A percentile compares a stretch with the other conserved stretches of the same genome.
These are phyloP conservation scores for Trichonephila inaurata DNA, from an alignment of 1,140 invertebrate species.

Conservation along the genomic window DNA sequence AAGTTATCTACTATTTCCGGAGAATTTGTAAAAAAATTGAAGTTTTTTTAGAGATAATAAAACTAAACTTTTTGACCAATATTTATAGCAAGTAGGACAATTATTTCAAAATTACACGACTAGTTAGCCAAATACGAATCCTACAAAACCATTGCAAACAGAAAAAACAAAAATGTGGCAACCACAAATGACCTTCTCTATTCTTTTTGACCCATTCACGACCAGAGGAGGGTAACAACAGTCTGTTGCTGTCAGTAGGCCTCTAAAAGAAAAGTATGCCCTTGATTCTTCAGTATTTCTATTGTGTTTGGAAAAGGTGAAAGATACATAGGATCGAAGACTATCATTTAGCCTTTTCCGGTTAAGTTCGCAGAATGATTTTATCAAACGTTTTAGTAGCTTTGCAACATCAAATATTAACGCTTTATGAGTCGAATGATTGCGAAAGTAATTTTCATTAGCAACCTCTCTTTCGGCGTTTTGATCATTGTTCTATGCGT, in stretches of 20 bases:
- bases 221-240: not conserved
- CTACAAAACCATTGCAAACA: too few relatives aligned
- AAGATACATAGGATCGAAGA: not conserved
- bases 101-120: too few relatives aligned
- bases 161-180: not conserved
- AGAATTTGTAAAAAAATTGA: not conserved
- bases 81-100: too few relatives aligned
- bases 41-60: too few relatives aligned
- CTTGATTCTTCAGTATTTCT: not conserved
- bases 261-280: not conserved
- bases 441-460: too few relatives aligned
- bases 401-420: too few relatives aligned
- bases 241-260: not conserved
- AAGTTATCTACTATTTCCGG: not conserved
- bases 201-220: not conserved
- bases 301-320: not conserved
- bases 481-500: too few relatives aligned
- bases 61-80: too few relatives aligned
- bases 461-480: too few relatives aligned
- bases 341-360: not conserved
- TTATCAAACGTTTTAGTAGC: too few relatives aligned
- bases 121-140: too few relatives aligned
- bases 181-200: not conserved
- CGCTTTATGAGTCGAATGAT: too few relatives aligned
- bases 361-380: not conserved